Evolutionary conservation across 1,140 invertebrate species (phyloP), one percentile per base, ranked within the genome.

Genomic region (Araneus ventricosus): DNA sequence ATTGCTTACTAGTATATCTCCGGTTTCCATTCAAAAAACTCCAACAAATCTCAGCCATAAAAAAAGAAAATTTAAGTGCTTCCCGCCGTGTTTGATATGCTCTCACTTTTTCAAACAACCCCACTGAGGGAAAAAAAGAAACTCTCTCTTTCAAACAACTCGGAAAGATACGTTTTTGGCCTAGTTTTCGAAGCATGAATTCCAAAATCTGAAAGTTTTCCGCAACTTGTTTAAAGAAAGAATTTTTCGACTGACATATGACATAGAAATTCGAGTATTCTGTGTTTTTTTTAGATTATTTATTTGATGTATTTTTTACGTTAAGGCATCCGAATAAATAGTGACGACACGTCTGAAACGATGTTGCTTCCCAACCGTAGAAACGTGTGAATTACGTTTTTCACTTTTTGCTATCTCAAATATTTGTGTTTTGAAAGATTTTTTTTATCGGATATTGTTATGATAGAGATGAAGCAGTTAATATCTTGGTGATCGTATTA

Each of bases 161-260:
- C 70, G 1, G 30, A 75, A 75, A 30, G 30, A 75, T 75, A 75
- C 30, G 8, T 6, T 75, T 75, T 37, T 37, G 67, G 70, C 30
- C 27, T 34, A 75, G 30, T 27, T 75, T 75, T 34, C 30, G 30
- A 34, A 22, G 30, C 70, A 75, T 75, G 70, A 75, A 75, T 75
- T 75, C 70, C 27, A 75, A 75, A 75, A 75, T 75, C 70, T 75
- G 70, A 75, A 75, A 75, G 70, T 75, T 75, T 75, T 37, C 70
- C 70, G 70, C 70, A 75, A 75, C 70, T 75, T 75, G 70, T 75
- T 75, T 75, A 75, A 45, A 75, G 70, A 75, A 75, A 37, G 67
- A 75, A 75, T 34, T 75, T 75, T 75, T 75, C 34, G 30, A 34
- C 70, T 75, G 70, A 75, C 70, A 75, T 75, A 37, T 75, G 70